A percentile compares a stretch with the other conserved stretches of the same genome.
These are phyloP conservation scores for Ptilodon capucinus DNA, from an alignment of 2,888 invertebrate species.

Conservation along the genomic window DNA sequence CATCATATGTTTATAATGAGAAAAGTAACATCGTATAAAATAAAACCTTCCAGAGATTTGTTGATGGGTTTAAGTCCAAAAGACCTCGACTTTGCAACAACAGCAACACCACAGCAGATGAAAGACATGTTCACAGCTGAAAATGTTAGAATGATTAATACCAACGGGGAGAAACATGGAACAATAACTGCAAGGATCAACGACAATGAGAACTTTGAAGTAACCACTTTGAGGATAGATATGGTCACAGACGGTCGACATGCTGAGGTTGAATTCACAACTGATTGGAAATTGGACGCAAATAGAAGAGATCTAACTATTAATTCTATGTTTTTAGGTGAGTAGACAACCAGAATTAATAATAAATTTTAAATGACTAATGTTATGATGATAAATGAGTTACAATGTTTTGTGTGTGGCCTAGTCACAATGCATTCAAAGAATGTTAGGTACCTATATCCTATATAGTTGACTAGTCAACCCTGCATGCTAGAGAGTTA, in stretches of 20 bases:
- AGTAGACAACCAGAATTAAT: not conserved
- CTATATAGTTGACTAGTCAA: no score
- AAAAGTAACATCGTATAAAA: not conserved
- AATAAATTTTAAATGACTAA: no score
- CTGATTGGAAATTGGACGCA: slow-evolving; percentile 96
- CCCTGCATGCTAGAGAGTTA: no score
- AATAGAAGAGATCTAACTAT: slow-evolving; percentile 98
- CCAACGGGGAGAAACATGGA: slow-evolving; percentile 96
- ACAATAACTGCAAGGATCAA: slow-evolving; percentile 98
- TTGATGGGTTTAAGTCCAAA: slow-evolving; percentile 90
- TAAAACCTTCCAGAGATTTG: slow-evolving; percentile 83
- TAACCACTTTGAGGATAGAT: slow-evolving; percentile 97
- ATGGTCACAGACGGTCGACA: slow-evolving; percentile 95
- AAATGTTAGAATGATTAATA: slow-evolving; percentile 94
- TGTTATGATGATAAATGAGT: no score
- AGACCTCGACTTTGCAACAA: slow-evolving; percentile 99
- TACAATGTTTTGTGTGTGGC: no score
- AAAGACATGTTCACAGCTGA: slow-evolving; percentile 94
- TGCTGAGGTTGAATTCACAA: slow-evolving; percentile 97
- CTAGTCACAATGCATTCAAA: no score
- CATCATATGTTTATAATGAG: not conserved
- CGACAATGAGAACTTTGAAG: slow-evolving; percentile 96
- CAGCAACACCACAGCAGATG: slow-evolving; percentile 98
- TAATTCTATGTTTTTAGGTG: slow-evolving; percentile 98
- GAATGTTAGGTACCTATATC: no score